A percentile compares a stretch with the other conserved stretches of the same genome.
Evolutionary conservation across 2,797 vertebrate species (phyloP).

Genomic region (Thripadectes ignobilis): DNA sequence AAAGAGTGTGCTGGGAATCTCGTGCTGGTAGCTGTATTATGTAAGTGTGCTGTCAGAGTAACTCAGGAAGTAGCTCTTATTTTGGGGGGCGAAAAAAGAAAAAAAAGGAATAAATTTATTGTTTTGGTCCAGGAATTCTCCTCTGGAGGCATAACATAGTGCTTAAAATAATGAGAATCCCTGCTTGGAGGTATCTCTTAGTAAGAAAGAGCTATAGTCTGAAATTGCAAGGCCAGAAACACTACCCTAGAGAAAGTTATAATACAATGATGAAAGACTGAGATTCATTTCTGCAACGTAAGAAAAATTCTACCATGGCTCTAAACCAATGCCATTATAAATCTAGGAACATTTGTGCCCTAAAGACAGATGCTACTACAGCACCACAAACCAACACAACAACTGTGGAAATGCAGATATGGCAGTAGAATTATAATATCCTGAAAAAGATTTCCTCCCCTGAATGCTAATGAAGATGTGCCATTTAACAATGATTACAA

Average conservation of each 20-base stretch:
- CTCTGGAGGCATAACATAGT: constrained; percentile 19
- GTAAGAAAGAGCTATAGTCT: constrained; percentile 2
- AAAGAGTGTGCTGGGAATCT: background rate
- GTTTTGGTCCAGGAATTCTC: constrained; percentile 35
- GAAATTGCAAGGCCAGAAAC: constrained; percentile 14
- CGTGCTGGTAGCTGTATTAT: background rate
- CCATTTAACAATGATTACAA: background rate
- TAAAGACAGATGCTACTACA: background rate
- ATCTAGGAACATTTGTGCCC: background rate
- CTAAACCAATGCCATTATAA: background rate
- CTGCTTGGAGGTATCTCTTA: constrained; percentile 36
- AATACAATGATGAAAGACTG: constrained; percentile 2
- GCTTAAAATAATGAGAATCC: constrained; percentile 49
- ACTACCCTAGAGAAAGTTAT: constrained; percentile 23
- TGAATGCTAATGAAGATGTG: background rate
- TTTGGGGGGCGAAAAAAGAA: background rate
- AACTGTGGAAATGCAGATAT: background rate
- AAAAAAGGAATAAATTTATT: background rate
- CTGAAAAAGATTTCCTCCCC: background rate
- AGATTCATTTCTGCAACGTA: constrained; percentile 10
- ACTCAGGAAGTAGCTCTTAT: background rate
- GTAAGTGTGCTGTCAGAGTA: background rate
- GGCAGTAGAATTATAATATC: background rate
- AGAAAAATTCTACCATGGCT: constrained; percentile 24
- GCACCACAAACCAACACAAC: background rate